Percentiles rank a stretch among this genome's conserved stretches.
Conservation (phyloP, 2,113 vertebrate genomes). For the Capreolus pygargus region DNA sequence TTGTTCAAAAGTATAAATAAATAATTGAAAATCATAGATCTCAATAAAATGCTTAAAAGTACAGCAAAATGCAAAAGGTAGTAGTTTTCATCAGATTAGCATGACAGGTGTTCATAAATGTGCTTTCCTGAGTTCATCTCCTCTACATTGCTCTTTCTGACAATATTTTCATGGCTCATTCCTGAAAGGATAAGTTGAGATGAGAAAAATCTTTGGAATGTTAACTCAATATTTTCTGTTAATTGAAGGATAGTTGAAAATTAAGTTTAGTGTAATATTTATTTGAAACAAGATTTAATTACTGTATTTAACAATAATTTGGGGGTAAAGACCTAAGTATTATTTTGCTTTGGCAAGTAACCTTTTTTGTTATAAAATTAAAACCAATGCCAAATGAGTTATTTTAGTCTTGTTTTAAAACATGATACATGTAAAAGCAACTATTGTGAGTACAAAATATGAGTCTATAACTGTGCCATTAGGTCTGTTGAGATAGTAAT, state of each 20-base stretch:
- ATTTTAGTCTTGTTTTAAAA: background rate
- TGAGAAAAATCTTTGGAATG: background rate
- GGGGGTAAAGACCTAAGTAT: background rate
- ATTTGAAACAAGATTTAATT: constrained; percentile 4
- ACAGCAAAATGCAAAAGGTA: background rate
- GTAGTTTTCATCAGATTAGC: constrained; percentile 14
- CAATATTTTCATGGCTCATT: background rate
- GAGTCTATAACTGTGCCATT: background rate
- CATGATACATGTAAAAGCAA: background rate
- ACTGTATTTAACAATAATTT: background rate
- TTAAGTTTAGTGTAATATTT: background rate
- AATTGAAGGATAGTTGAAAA: background rate
- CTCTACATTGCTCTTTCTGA: background rate
- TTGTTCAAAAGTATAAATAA: background rate
- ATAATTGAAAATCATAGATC: background rate
- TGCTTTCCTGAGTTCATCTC: background rate
- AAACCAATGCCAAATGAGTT: background rate
- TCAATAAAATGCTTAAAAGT: background rate
- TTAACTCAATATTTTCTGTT: background rate
- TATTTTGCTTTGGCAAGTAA: background rate
- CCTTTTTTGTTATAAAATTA: background rate
- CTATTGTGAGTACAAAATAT: background rate
- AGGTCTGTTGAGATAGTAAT: background rate
- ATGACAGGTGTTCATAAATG: background rate
- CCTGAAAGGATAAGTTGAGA: background rate